Percentiles rank a stretch among this genome's conserved stretches.
These are phyloP conservation scores for Australoheros facetus DNA, from an alignment of 2,797 vertebrate genomes.

Conservation along the genomic window DNA sequence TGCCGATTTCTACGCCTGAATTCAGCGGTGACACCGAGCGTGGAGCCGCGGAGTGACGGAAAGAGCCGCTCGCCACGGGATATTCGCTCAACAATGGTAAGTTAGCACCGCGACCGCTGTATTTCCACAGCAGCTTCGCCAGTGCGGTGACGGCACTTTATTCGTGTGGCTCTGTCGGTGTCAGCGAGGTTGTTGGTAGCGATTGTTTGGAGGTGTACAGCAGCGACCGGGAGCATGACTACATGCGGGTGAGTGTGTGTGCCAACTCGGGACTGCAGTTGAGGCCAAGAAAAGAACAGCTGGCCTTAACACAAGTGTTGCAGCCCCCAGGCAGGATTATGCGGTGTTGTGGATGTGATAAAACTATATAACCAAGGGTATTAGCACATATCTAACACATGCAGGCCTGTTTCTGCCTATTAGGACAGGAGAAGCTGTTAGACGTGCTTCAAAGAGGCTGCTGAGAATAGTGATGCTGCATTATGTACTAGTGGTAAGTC, in stretches of 20 bases:
- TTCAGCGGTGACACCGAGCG: conserved; percentile 13
- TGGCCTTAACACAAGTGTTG: conserved; percentile 37
- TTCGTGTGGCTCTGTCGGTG: conserved; percentile 5
- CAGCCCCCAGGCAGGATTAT: neutral
- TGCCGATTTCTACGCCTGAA: neutral
- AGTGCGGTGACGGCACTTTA: neutral
- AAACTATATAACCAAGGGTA: neutral
- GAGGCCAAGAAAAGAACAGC: conserved; percentile 54
- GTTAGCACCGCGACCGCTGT: conserved; percentile 31
- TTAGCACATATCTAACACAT: neutral
- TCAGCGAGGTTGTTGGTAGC: neutral
- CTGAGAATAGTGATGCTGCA: neutral
- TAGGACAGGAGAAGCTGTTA: conserved; percentile 3
- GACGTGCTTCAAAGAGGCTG: conserved; percentile 5
- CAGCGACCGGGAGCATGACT: conserved; percentile 13
- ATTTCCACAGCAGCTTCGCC: neutral
- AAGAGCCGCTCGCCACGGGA: conserved; percentile 30
- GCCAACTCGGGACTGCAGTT: conserved; percentile 68
- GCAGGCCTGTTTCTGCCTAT: conserved; percentile 31
- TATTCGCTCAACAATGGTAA: conserved; percentile 60
- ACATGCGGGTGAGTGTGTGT: conserved; percentile 32
- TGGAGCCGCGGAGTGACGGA: neutral
- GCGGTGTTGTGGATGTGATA: neutral
- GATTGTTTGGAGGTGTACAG: neutral
- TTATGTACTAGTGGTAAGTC: neutral